These are phyloP conservation scores for Danaus plexippus DNA, from an alignment of 1,140 invertebrate genomes.

Conservation along the genomic window DNA sequence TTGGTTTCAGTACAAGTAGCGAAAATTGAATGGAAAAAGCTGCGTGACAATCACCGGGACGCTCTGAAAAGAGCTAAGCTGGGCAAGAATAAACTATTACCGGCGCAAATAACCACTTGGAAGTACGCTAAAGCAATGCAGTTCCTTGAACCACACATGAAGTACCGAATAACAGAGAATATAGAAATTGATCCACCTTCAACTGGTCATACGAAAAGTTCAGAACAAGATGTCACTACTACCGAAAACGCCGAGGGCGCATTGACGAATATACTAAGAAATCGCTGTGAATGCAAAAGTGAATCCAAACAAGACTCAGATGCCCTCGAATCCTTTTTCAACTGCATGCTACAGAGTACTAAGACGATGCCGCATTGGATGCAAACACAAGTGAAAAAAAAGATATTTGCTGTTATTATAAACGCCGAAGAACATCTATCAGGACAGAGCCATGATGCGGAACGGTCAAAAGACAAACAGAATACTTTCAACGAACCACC, in stretches of 20 bases:
- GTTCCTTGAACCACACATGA: slow-evolving; percentile 61
- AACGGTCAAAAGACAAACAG: slow-evolving; percentile 13
- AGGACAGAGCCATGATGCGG: slow-evolving; percentile 17
- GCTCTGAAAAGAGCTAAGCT: slow-evolving; percentile 57
- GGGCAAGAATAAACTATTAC: slow-evolving; percentile 57
- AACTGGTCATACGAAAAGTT: slow-evolving; percentile 20
- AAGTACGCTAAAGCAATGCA: slow-evolving; percentile 64
- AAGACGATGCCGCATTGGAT: slow-evolving; percentile 58
- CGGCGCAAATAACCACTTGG: slow-evolving; percentile 62
- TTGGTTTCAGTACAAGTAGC: slow-evolving; percentile 47
- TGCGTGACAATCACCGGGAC: slow-evolving; percentile 58
- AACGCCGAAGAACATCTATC: slow-evolving; percentile 54
- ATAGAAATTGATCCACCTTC: slow-evolving; percentile 46
- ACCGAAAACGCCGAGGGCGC: slow-evolving; percentile 25
- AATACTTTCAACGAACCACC: slow-evolving; percentile 15
- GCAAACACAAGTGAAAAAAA: slow-evolving; percentile 64
- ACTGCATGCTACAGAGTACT: slow-evolving; percentile 51
- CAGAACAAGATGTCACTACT: slow-evolving; percentile 45
- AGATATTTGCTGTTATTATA: slow-evolving; percentile 59
- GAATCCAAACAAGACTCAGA: slow-evolving; percentile 28
- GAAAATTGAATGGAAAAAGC: slow-evolving; percentile 58
- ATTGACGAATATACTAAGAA: slow-evolving; percentile 22
- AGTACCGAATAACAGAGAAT: slow-evolving; percentile 61
- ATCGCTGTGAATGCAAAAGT: slow-evolving; percentile 32
- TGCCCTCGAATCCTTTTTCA: slow-evolving; percentile 55